Conservation (phyloP, 2,113 vertebrate species). For the Mesocricetus auratus region DNA sequence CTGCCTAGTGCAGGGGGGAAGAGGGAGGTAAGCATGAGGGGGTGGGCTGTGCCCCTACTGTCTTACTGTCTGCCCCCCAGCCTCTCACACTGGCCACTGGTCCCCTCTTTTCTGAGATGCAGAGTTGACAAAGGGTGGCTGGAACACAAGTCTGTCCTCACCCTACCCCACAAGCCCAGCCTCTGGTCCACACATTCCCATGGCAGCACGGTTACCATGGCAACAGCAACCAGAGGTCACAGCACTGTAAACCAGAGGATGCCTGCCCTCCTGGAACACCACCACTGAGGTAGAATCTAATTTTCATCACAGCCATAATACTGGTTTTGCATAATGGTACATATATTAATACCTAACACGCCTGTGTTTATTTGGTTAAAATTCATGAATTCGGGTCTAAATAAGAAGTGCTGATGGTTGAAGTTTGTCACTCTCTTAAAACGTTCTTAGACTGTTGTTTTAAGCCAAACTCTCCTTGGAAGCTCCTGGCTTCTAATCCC, state of each 20-base stretch:
- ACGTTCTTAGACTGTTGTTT: conserved; percentile 54
- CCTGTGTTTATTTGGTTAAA: conserved; percentile 83
- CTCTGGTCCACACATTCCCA: conserved; percentile 61
- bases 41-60: not conserved
- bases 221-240: conserved; percentile 85
- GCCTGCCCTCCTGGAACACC: conserved; percentile 72
- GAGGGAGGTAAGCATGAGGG: no score
- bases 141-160: not conserved
- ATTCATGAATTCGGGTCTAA: conserved; percentile 85
- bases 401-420: conserved; percentile 81
- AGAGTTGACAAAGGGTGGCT: not conserved
- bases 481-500: conserved; percentile 76
- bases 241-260: conserved; percentile 71
- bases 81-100: not conserved
- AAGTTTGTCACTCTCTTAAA: conserved; percentile 60
- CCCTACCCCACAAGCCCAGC: not conserved
- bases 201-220: conserved; percentile 80
- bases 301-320: conserved; percentile 84
- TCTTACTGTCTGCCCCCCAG: not conserved
- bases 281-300: conserved; percentile 74
- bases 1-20: no score
- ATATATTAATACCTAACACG: conserved; percentile 81
- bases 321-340: conserved; percentile 84
- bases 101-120: not conserved
- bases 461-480: conserved; percentile 57